These are phyloP conservation scores for Bos javanicus DNA, from an alignment of 2,113 vertebrate species.

Conservation along the genomic window DNA sequence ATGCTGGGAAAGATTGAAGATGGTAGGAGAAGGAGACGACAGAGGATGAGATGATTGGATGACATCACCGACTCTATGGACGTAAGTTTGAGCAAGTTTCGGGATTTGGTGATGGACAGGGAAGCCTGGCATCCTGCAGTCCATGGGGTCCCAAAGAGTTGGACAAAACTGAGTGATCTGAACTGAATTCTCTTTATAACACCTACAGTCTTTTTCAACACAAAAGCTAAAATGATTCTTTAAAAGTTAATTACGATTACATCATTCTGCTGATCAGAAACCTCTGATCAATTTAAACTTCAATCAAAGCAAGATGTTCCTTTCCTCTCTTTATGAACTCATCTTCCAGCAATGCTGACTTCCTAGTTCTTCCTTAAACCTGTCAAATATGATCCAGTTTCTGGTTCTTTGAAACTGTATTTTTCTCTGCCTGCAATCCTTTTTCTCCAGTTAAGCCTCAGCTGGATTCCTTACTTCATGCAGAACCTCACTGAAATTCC, in stretches of 20 bases:
- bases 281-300: neutral
- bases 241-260: neutral
- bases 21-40: neutral
- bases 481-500: neutral
- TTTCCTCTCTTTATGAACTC: neutral
- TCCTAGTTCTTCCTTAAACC: neutral
- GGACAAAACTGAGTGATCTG: neutral
- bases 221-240: neutral
- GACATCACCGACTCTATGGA: neutral
- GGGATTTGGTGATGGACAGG: neutral
- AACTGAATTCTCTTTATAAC: neutral
- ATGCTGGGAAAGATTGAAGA: neutral
- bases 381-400: neutral
- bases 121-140: neutral
- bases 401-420: neutral
- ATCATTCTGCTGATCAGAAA: neutral
- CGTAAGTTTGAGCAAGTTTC: neutral
- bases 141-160: neutral
- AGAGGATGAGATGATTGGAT: neutral
- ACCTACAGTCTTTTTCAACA: neutral
- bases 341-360: neutral
- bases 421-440: neutral
- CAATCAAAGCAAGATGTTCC: neutral
- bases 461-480: neutral
- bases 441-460: neutral